These are phyloP conservation scores for Liasis olivaceus DNA, from an alignment of 2,797 vertebrate species.

Conservation along the genomic window DNA sequence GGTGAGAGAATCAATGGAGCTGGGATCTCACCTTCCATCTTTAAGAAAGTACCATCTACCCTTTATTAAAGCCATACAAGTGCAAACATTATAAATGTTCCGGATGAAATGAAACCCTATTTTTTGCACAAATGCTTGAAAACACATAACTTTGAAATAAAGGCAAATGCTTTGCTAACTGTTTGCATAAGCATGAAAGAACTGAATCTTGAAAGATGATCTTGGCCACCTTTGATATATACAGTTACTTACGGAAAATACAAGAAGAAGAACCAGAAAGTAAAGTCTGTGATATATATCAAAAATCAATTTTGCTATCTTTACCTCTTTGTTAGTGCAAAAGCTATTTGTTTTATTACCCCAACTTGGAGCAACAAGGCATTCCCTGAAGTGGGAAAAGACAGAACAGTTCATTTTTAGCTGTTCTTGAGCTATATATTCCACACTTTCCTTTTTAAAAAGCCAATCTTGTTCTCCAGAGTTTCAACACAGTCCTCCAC, in stretches of 20 bases:
- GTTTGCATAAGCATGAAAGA: slow-evolving; percentile 18
- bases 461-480: neutral
- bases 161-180: neutral
- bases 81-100: neutral
- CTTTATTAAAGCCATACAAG: neutral
- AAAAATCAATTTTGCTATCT: slow-evolving; percentile 46
- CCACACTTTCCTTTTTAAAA: neutral
- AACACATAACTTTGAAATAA: neutral
- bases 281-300: slow-evolving; percentile 33
- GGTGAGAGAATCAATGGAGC: neutral
- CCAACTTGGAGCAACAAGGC: slow-evolving; percentile 28
- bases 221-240: slow-evolving; percentile 12
- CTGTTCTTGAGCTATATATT: neutral
- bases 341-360: slow-evolving; percentile 22
- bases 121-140: neutral
- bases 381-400: neutral
- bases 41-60: neutral
- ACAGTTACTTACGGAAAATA: slow-evolving; percentile 30
- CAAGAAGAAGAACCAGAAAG: slow-evolving; percentile 51
- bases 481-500: neutral
- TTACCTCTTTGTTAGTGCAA: slow-evolving; percentile 1
- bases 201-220: slow-evolving; percentile 17
- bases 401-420: neutral
- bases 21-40: no score
- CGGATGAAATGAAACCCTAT: neutral